Percentiles rank a stretch among this genome's conserved stretches.
These are phyloP conservation scores for Thymelicus sylvestris DNA, from an alignment of 2,888 invertebrate genomes.

Conservation along the genomic window DNA sequence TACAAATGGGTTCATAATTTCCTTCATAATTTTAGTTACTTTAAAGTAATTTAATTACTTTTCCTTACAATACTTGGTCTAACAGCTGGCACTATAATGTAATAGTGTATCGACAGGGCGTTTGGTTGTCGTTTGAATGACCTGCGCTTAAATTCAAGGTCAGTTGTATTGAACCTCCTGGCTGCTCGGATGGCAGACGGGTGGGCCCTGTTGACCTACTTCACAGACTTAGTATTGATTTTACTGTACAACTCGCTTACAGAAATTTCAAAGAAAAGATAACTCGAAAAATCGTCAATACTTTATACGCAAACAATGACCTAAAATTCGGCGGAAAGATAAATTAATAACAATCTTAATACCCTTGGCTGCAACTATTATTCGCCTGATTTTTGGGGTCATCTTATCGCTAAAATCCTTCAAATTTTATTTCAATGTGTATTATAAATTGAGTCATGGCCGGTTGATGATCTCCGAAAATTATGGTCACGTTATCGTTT, in stretches of 20 bases:
- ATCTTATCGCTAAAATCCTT: constrained; percentile 77
- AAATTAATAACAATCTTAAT: constrained; percentile 25
- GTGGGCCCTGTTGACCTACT: constrained; percentile 27
- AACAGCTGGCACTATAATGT: too few species aligned
- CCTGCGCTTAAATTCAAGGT: constrained; percentile 33
- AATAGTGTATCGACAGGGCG: not conserved
- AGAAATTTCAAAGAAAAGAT: constrained; percentile 19
- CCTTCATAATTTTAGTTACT: too few species aligned
- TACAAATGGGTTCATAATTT: too few species aligned
- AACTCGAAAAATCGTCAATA: constrained; percentile 2
- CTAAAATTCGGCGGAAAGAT: constrained; percentile 30
- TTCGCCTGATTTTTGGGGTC: constrained; percentile 57
- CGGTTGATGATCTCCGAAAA: constrained; percentile 82
- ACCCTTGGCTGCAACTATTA: constrained; percentile 41
- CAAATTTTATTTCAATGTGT: constrained; percentile 61
- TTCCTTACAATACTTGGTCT: too few species aligned
- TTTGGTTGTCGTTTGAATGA: constrained; percentile 19
- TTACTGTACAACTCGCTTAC: constrained; percentile 17
- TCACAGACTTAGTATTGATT: constrained; percentile 31
- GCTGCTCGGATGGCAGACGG: constrained; percentile 15
- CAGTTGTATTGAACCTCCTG: constrained; percentile 32
- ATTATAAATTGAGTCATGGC: constrained; percentile 77
- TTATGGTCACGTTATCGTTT: constrained; percentile 74
- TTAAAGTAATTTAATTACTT: too few species aligned
- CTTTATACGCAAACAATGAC: constrained; percentile 16